A percentile compares a stretch with the other conserved stretches of the same genome.
Conservation (phyloP, 1,140 invertebrate species). For the Nebria ingens region DNA sequence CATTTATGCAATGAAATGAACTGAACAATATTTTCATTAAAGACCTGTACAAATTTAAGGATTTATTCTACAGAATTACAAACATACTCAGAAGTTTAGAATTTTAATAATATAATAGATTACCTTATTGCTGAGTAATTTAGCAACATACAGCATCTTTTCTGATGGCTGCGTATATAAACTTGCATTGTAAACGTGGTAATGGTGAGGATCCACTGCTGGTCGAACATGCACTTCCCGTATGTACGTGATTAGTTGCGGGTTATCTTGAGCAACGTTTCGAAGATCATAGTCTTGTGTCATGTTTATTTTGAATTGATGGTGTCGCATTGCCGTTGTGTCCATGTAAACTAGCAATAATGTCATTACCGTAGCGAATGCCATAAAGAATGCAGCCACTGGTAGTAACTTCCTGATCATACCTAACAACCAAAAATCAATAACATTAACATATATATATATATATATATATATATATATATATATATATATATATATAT, state of each 20-base stretch:
- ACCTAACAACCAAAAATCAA: not conserved
- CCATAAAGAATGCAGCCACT: constrained; percentile 48
- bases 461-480: no score
- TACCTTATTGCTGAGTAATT: constrained; percentile 35
- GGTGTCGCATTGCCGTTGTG: constrained; percentile 53
- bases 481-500: no score
- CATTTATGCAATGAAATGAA: no score
- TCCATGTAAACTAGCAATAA: constrained; percentile 55
- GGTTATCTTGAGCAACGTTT: constrained; percentile 59
- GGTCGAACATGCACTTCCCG: constrained; percentile 47
- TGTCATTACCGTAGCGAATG: constrained; percentile 55
- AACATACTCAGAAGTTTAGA: no score
- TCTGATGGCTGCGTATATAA: constrained; percentile 22
- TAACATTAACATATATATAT: no score
- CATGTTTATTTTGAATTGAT: constrained; percentile 59
- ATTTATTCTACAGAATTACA: no score
- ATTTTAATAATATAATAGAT: no score
- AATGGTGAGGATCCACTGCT: constrained; percentile 33
- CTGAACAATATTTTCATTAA: no score
- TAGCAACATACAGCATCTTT: constrained; percentile 29
- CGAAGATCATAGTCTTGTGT: constrained; percentile 61
- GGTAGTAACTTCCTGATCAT: constrained; percentile 42
- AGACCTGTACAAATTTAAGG: no score
- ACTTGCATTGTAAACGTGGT: constrained; percentile 20
- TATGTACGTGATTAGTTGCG: constrained; percentile 59